These are phyloP conservation scores for Elaphurus davidianus DNA, from an alignment of 2,113 vertebrate genomes.

Conservation along the genomic window DNA sequence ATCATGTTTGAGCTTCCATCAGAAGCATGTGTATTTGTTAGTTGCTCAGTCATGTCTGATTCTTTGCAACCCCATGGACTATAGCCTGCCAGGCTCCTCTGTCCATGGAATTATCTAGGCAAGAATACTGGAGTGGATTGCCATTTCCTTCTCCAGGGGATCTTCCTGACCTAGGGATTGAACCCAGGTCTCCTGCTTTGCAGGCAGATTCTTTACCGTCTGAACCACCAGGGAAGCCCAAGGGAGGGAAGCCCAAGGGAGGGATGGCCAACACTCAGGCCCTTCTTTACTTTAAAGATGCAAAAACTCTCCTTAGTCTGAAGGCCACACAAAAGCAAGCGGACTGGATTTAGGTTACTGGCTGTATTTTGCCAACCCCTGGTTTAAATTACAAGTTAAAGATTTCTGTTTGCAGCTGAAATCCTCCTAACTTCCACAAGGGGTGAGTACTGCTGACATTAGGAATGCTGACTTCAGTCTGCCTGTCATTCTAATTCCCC, in stretches of 20 bases:
- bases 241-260: background rate
- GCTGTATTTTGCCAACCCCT: background rate
- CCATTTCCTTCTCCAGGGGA: background rate
- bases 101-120: background rate
- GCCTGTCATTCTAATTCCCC: background rate
- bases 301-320: background rate
- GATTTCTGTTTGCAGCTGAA: background rate
- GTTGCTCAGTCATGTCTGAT: background rate
- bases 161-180: background rate
- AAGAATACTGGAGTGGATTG: background rate
- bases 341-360: background rate
- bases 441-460: background rate
- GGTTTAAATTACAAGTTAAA: background rate
- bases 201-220: background rate
- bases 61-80: background rate
- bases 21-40: background rate
- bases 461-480: background rate
- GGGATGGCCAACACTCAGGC: background rate
- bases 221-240: background rate
- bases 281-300: background rate
- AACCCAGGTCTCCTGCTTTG: background rate
- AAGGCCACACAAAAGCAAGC: background rate
- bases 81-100: background rate
- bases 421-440: background rate
- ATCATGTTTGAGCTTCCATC: background rate